Evolutionary conservation across 2,888 invertebrate genomes (phyloP).

Genomic region (Spatulosminthurus flaviceps): DNA sequence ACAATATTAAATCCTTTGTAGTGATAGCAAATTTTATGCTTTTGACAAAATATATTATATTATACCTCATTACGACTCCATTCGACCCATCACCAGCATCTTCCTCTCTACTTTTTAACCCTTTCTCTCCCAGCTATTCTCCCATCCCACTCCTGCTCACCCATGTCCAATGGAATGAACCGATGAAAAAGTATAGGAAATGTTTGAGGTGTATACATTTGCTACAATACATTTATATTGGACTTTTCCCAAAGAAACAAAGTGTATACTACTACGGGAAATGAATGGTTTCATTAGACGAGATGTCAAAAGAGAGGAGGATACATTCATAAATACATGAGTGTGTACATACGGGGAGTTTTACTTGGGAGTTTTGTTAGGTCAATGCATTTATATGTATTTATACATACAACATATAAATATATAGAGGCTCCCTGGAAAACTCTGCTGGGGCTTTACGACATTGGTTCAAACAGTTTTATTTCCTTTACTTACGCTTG

Average conservation of each 20-base stretch:
- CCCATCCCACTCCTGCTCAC: too few species aligned
- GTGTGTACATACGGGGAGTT: not conserved
- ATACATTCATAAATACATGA: not conserved
- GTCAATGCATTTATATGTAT: too few species aligned
- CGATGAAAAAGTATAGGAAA: too few species aligned
- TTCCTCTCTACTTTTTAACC: not conserved
- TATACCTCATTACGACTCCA: not conserved
- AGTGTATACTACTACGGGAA: conserved; percentile 3
- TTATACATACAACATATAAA: too few species aligned
- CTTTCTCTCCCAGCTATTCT: not conserved
- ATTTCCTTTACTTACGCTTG: conserved; percentile 30
- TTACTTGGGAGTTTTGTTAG: too few species aligned
- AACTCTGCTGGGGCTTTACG: conserved; percentile 49
- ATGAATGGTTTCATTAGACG: conserved; percentile 41
- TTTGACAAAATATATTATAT: conserved; percentile 11
- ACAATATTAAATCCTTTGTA: conserved; percentile 2
- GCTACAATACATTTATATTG: too few species aligned
- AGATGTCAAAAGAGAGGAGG: not conserved
- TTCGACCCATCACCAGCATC: not conserved
- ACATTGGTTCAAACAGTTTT: conserved; percentile 47
- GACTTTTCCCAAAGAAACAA: not conserved
- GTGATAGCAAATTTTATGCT: conserved; percentile 9
- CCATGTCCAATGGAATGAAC: too few species aligned
- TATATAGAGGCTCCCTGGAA: conserved; percentile 44
- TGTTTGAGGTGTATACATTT: too few species aligned